These are phyloP conservation scores for Antheraea yamamai DNA, from an alignment of 2,888 invertebrate species.

Conservation along the genomic window DNA sequence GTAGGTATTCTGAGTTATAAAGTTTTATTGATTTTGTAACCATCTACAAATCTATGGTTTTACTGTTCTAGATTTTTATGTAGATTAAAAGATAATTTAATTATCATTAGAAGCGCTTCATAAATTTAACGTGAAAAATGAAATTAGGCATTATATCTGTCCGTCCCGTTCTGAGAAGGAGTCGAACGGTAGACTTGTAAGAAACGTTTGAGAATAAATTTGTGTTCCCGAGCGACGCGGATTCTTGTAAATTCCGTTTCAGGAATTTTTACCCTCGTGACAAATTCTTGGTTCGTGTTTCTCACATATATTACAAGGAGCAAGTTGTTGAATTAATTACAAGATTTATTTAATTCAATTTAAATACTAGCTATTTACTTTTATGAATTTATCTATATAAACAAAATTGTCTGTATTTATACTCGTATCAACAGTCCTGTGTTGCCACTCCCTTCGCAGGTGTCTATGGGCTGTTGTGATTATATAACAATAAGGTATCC, in stretches of 20 bases:
- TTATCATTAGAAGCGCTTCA: conserved; percentile 8
- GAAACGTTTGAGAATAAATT: conserved; percentile 23
- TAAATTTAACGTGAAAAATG: conserved; percentile 31
- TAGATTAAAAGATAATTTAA: conserved; percentile 36
- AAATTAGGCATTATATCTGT: conserved; percentile 30
- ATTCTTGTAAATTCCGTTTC: conserved; percentile 30
- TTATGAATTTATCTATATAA: too few species aligned
- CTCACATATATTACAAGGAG: neutral
- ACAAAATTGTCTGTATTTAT: too few species aligned
- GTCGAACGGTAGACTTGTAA: conserved; percentile 22
- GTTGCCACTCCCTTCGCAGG: too few species aligned
- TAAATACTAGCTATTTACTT: neutral
- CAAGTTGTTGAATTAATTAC: neutral
- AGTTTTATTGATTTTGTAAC: conserved; percentile 26
- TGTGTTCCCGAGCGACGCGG: conserved; percentile 24
- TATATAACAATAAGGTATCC: too few species aligned
- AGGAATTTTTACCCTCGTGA: conserved; percentile 14
- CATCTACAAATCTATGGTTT: conserved; percentile 9
- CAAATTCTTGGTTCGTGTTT: conserved; percentile 13
- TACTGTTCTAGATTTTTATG: conserved; percentile 25
- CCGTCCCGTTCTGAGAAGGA: conserved; percentile 27
- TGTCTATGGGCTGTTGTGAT: too few species aligned
- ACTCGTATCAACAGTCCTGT: too few species aligned
- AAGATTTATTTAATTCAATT: neutral
- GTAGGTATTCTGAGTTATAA: conserved; percentile 33